Percentiles rank a stretch among this genome's conserved stretches.
These are phyloP conservation scores for Melipona bicolor DNA, from an alignment of 2,888 invertebrate species.

Conservation along the genomic window DNA sequence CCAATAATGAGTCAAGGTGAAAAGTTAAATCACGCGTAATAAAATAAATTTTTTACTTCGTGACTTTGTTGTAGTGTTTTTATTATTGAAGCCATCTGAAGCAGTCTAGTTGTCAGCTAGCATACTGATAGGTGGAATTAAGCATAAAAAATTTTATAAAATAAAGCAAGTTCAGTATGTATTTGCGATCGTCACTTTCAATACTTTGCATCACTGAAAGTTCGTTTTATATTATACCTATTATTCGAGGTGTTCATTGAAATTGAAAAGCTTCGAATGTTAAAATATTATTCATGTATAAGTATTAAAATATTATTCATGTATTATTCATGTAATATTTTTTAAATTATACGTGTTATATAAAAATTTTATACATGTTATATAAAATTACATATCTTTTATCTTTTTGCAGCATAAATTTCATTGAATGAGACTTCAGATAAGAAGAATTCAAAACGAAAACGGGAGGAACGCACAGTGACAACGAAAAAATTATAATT, in stretches of 20 bases:
- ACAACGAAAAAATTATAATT: conserved; percentile 13
- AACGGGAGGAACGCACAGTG: neutral
- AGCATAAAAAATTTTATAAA: conserved; percentile 10
- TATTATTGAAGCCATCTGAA: neutral
- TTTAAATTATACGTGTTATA: neutral
- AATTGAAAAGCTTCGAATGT: neutral
- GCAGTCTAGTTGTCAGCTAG: neutral
- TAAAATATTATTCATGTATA: neutral
- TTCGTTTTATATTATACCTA: neutral
- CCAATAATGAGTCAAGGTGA: neutral
- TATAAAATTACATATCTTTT: neutral
- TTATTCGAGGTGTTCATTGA: neutral
- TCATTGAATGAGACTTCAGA: conserved; percentile 21
- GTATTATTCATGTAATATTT: neutral
- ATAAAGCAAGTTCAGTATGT: neutral
- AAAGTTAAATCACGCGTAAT: neutral
- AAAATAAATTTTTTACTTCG: neutral
- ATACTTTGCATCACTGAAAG: neutral
- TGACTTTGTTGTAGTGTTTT: neutral
- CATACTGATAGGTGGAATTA: neutral
- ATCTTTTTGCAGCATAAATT: conserved; percentile 34
- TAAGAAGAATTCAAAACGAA: conserved; percentile 19
- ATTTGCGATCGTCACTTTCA: neutral
- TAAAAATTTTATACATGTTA: neutral
- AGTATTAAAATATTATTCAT: neutral